Base-by-base conservation (phyloP, 2,888 invertebrate species). In the Hofmannophila pseudospretella region DNA sequence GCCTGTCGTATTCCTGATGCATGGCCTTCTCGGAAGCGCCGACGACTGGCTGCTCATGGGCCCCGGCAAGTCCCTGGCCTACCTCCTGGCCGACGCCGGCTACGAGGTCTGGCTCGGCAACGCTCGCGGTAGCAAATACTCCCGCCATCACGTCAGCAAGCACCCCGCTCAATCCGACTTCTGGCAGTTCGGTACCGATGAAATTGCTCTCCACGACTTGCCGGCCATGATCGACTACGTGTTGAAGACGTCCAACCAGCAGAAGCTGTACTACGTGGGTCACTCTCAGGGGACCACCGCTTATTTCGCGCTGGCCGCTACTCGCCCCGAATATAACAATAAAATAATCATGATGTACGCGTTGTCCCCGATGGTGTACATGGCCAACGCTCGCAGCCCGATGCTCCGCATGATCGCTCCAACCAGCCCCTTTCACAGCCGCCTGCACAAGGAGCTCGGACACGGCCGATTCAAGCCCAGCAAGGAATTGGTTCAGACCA, bases 21-120 rank as follows among this genome's bases (percentile, higher is more conserved):
- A 91, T 60, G 91, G 94, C 3, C 66, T 94, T 2, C 64, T 92
- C n/a, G 90, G 90, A 29, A 90, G 90, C 46, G 89, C 93, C 0
- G 89, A 90, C 16, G 89, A 91, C 63, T 95, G 91, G 90, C 76
- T 94, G 2, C 73, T 92, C 43, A 89, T 91, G 66, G 90, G 90
- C 9, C 90, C 90, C 0, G 73, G 86, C 38, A 88, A 89, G 42
- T 76, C 82, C 0, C 75, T 86, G 23, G 72, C 80, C 12, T 85
- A 72, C 57, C 48, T 72, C 42, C 65, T 86, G 9, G 57, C 74
- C 14, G 77, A 82, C 44, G 73, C 72, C 25, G 82, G 80, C 38
- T 78, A 67, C 50, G 84, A 85, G n/a, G 85, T 86, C 34, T 85
- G 80, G 81, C 67, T 86, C 25, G 84, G 82, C 45, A 85, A 82